These are phyloP conservation scores for Parotocinclus haroldoi DNA, from an alignment of 2,797 vertebrate genomes.

Conservation along the genomic window DNA sequence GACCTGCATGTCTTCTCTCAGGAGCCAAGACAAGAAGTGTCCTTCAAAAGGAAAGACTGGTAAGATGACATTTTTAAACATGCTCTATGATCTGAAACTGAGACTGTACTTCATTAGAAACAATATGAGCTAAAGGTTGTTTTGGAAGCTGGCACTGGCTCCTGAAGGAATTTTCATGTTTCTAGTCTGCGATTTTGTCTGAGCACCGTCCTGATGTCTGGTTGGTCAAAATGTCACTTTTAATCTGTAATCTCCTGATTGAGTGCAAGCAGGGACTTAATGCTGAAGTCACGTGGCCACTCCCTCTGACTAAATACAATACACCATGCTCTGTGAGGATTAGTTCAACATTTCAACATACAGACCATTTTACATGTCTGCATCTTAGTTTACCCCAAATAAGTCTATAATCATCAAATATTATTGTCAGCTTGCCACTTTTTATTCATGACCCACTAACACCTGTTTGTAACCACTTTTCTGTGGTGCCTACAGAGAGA, in stretches of 20 bases:
- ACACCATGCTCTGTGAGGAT: constrained; percentile 48
- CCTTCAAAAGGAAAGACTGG: constrained; percentile 31
- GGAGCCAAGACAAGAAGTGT: constrained; percentile 32
- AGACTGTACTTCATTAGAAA: no score
- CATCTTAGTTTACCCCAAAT: no score
- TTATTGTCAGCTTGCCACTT: constrained; percentile 9
- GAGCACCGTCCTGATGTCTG: constrained; percentile 33
- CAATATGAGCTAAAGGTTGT: not conserved
- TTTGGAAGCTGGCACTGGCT: not conserved
- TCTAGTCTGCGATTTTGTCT: no score
- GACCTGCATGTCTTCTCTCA: constrained; percentile 18
- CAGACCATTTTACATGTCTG: not conserved
- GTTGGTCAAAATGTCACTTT: constrained; percentile 66
- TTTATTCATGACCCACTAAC: constrained; percentile 14
- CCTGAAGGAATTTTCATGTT: not conserved
- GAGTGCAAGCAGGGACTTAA: constrained; percentile 66
- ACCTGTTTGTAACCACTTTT: constrained; percentile 61
- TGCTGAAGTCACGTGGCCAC: constrained; percentile 64
- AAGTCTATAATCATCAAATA: no score
- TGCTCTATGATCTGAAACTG: constrained; percentile 15
- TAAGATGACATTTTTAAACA: constrained; percentile 31
- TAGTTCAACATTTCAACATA: constrained; percentile 46
- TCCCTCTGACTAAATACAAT: constrained; percentile 44
- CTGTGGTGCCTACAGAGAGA: constrained; percentile 60
- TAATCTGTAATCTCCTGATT: constrained; percentile 73